Base-by-base conservation (phyloP, 2,113 vertebrate genomes). In the Phalacrocorax aristotelis region DNA sequence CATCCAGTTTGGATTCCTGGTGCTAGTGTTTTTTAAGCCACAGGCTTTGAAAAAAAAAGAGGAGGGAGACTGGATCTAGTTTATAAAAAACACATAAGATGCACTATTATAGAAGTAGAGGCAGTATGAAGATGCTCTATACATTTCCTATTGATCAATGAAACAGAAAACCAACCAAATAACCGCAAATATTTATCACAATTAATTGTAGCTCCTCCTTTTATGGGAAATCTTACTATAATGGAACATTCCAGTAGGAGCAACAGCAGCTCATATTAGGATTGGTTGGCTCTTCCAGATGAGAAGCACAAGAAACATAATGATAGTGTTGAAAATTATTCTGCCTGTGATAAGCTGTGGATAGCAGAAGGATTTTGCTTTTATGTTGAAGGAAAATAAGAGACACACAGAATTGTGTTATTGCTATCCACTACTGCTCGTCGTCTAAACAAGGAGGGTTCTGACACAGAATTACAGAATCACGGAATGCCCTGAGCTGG, bases 331-430 rank as follows among this genome's bases (percentile, higher is more conserved):
- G 52, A 44, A 83, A 60, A 77, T 25, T 3, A 38, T 49, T 55
- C 70, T 76, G 75, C 60, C 48, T 26, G 38, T 66, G 46, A 27
- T 8, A 29, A 57, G 30, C 15, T 15, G 13, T 3, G 22, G 2
- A 0, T 3, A 57, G 27, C 42, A 44, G 79, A 17, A 54, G 25
- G 79, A 58, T 46, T 90, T 62, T 80, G 23, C 25, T 75, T 42
- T 71, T 14, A 11, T 10, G 11, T 13, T 44, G 36, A 69, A 69
- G 58, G 52, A 90, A 84, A 51, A 55, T 2, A 20, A 58, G 40
- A 60, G 36, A 57, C 16, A 48, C 2, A 7, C 0, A 21, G 83
- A 76, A 13, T 1, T 8, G 40, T 0, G 2, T 3, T 55, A 29
- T 48, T 54, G 25, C 30, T 11, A 3, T 22, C n/a, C 44, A 38